Base-by-base conservation (phyloP, 1,140 invertebrate species). In the Drosophila teissieri region DNA sequence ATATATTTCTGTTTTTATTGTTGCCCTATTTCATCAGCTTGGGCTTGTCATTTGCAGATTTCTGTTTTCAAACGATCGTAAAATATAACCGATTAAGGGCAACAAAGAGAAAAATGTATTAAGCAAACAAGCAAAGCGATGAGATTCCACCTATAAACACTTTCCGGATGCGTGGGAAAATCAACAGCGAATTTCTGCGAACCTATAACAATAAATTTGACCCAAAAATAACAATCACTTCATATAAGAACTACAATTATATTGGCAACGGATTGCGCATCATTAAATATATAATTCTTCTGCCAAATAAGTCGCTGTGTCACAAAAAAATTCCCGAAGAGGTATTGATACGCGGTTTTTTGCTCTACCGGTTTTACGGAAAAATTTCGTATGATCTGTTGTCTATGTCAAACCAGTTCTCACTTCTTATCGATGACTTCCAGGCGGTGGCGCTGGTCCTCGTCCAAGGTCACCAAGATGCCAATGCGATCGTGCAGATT, bases 401-500 rank as follows among this genome's bases (percentile, higher is more conserved):
- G 34, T 53, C 51, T 68, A 54, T 39, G 39, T 14, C 27, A 54
- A 76, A 76, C 73, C 70, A 40, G 72, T 57, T 77, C 91, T 92
- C 64, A 93, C 93, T 93, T 93, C 69, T 94, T 93, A 64, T 94
- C 92, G 65, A 93, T 89, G 14, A 73, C 86, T 79, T 93, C 93
- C 46, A 93, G 79, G 34, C 92, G 90, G 49, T 91, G 68, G 8
- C 92, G 77, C 68, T 92, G 81, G 77, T 93, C 93, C 57, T 92
- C 90, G 69, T 93, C 91, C 42, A 93, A 68, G 52, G 92, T 82
- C 61, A 92, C 92, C 61, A 93, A 74, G 39, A 91, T 75, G 22
- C 91, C 76, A 5, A 94, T 78, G 10, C 93, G 90, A 67, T 94
- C 93, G 31, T 93, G 92, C 11, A 93, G 53, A 40, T 78, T 91